These are phyloP conservation scores for Agonopterix subpropinquella DNA, from an alignment of 2,888 invertebrate species.

Conservation along the genomic window DNA sequence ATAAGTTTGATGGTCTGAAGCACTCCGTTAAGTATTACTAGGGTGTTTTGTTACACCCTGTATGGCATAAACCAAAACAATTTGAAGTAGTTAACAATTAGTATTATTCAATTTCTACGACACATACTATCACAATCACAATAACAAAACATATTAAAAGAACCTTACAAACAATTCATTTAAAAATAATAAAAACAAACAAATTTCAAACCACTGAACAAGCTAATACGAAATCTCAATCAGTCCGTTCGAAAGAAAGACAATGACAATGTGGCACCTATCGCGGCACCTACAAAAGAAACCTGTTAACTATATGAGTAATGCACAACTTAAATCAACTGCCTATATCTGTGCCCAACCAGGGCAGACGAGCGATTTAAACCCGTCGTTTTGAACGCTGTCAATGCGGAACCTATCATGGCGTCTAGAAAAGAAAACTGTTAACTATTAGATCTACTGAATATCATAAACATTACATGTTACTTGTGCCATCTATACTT, in stretches of 20 bases:
- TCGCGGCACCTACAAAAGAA: conserved; percentile 48
- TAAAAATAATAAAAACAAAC: too few relatives aligned
- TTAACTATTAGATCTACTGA: conserved; percentile 52
- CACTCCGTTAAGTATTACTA: too few relatives aligned
- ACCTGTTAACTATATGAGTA: conserved; percentile 56
- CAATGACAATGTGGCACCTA: conserved; percentile 42
- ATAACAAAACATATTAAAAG: too few relatives aligned
- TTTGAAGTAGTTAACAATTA: too few relatives aligned
- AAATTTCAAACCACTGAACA: not conserved
- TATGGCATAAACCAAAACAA: too few relatives aligned
- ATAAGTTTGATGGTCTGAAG: too few relatives aligned
- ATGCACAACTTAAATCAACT: conserved; percentile 57
- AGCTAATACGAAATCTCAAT: conserved; percentile 9
- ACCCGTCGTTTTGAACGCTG: conserved; percentile 13
- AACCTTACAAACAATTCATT: too few relatives aligned
- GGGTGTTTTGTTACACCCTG: too few relatives aligned
- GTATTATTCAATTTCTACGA: too few relatives aligned
- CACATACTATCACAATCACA: too few relatives aligned
- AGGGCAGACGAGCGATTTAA: conserved; percentile 28
- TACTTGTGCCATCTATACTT: too few relatives aligned
- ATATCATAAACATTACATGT: conserved; percentile 21
- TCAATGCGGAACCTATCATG: conserved; percentile 35
- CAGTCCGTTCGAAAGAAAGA: not conserved
- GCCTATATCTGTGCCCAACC: conserved; percentile 37
- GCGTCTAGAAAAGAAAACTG: conserved; percentile 53